Conservation (phyloP, 2,113 vertebrate genomes). For the Polypterus bichir region DNA sequence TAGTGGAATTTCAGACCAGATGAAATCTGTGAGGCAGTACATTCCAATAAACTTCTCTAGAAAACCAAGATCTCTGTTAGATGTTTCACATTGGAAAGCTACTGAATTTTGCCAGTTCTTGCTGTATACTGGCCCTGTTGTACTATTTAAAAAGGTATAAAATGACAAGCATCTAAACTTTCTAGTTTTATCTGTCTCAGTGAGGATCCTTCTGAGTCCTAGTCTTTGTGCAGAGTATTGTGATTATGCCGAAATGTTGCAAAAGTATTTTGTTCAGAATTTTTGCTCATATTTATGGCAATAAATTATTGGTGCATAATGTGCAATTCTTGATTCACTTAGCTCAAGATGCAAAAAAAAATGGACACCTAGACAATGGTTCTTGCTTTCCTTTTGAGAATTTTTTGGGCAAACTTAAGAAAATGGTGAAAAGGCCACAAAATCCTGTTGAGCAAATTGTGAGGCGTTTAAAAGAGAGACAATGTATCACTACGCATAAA, state of each 20-base stretch:
- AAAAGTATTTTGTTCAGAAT: background rate
- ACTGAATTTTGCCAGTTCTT: constrained; percentile 14
- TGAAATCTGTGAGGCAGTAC: constrained; percentile 1
- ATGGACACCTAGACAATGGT: constrained; percentile 14
- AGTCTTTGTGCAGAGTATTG: constrained; percentile 13
- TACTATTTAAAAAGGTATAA: constrained; percentile 10
- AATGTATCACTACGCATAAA: too few species aligned
- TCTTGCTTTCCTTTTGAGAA: constrained; percentile 19
- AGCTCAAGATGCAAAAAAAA: constrained; percentile 16
- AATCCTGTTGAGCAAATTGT: background rate
- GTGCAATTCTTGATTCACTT: constrained; percentile 15
- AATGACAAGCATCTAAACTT: constrained; percentile 8
- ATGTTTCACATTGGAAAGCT: constrained; percentile 11
- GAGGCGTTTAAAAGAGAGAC: too few species aligned
- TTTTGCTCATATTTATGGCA: constrained; percentile 7
- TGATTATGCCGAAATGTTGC: constrained; percentile 11
- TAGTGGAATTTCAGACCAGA: background rate
- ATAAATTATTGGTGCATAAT: constrained; percentile 14
- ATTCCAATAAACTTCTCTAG: constrained; percentile 8
- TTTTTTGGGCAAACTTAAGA: constrained; percentile 12
- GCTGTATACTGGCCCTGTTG: constrained; percentile 13
- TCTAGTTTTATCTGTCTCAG: constrained; percentile 8
- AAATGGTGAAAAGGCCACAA: background rate
- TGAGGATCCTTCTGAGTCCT: constrained; percentile 12
- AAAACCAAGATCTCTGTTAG: constrained; percentile 6